A percentile compares a stretch with the other conserved stretches of the same genome.
phyloP scores from a whole-genome alignment of 2,888 invertebrate genomes.

The Oscheius sp. region DNA sequence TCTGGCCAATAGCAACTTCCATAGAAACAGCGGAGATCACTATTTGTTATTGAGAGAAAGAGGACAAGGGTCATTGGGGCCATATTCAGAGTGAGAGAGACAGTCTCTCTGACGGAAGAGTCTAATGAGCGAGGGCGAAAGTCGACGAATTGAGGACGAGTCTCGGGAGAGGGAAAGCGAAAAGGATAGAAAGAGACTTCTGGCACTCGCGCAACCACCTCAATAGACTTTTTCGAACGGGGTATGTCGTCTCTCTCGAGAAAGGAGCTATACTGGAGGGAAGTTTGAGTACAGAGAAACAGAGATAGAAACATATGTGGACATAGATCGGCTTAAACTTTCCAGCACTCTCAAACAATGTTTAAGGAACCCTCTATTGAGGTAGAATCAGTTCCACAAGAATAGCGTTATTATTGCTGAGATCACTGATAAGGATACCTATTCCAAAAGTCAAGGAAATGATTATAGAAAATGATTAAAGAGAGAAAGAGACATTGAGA shows the following conservation, averaged over 20 bases:
- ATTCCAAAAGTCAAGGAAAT: too few relatives aligned
- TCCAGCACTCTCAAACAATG: background rate
- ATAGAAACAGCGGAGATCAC: background rate
- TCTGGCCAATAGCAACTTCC: background rate
- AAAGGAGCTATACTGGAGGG: background rate
- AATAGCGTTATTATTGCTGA: too few relatives aligned
- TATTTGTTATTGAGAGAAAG: background rate
- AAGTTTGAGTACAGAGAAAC: background rate
- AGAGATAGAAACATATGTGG: background rate
- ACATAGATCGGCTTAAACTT: background rate
- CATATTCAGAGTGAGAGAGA: background rate
- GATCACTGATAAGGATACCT: too few relatives aligned
- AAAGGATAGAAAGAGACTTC: background rate
- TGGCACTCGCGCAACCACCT: background rate
- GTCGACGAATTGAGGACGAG: conserved; percentile 35
- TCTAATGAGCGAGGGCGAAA: conserved; percentile 30
- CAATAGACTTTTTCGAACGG: conserved; percentile 12
- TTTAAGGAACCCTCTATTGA: too few relatives aligned
- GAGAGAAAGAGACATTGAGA: too few relatives aligned
- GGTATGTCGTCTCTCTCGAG: conserved; percentile 1
- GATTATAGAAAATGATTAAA: too few relatives aligned
- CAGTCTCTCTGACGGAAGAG: background rate
- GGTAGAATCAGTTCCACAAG: too few relatives aligned
- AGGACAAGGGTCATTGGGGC: background rate
- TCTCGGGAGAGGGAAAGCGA: conserved; percentile 33